phyloP scores from a whole-genome alignment of 2,113 vertebrate genomes.

The Drymodes brunneopygia region DNA sequence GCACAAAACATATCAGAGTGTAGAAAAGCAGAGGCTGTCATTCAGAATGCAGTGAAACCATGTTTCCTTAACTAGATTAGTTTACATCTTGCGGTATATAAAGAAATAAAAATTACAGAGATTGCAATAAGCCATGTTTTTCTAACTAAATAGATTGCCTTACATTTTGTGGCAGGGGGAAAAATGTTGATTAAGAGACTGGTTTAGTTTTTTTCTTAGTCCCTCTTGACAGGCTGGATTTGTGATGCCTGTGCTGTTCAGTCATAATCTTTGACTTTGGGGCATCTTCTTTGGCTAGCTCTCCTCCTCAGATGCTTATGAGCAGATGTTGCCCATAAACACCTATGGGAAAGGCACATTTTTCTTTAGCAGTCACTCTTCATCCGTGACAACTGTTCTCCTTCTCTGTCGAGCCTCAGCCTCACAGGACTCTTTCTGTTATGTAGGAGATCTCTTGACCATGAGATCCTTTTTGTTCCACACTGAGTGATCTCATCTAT shows the following conservation, averaged over 20 bases:
- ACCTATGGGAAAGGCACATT: neutral
- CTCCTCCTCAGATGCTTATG: neutral
- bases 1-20: neutral
- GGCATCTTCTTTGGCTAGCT: neutral
- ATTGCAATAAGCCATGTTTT: slow-evolving; percentile 70
- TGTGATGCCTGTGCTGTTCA: neutral
- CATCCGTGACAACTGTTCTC: neutral
- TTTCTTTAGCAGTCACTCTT: neutral
- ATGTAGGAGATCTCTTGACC: neutral
- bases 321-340: neutral
- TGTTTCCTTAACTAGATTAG: slow-evolving; percentile 69
- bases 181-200: neutral
- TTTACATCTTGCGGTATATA: slow-evolving; percentile 70
- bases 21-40: slow-evolving; percentile 35
- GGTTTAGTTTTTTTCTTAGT: neutral
- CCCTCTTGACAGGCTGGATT: neutral
- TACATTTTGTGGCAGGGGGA: slow-evolving; percentile 45
- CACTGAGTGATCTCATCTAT: neutral
- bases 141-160: slow-evolving; percentile 71
- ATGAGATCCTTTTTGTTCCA: neutral
- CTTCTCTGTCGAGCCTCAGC: neutral
- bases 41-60: slow-evolving; percentile 60
- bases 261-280: neutral
- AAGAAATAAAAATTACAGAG: slow-evolving; percentile 71
- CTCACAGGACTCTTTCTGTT: neutral